These are phyloP conservation scores for Cylloceria caligata DNA, from an alignment of 2,888 invertebrate species.

Conservation along the genomic window DNA sequence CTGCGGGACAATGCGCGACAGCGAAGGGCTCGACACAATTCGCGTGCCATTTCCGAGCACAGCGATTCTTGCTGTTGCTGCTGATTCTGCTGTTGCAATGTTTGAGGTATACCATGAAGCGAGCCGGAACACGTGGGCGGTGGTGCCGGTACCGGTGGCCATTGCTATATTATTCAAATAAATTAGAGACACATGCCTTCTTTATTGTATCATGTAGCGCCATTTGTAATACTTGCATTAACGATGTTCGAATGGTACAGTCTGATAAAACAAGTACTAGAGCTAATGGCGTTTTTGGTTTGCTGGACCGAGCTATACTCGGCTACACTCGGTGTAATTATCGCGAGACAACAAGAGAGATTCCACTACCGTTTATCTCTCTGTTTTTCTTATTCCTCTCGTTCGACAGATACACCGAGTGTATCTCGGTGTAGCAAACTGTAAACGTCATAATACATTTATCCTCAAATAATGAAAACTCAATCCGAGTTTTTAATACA, in stretches of 20 bases:
- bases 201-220: constrained; percentile 15
- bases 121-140: constrained; percentile 81
- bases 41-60: constrained; percentile 92
- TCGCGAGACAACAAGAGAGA: no score
- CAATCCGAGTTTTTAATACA: not conserved
- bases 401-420: no score
- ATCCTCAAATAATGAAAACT: not conserved
- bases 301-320: no score
- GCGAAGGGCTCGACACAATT: constrained; percentile 88
- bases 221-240: not conserved
- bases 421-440: no score
- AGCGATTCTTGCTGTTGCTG: constrained; percentile 87
- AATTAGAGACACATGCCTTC: not conserved
- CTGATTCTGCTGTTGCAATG: constrained; percentile 79
- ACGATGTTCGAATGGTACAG: not conserved
- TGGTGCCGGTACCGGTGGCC: constrained; percentile 73
- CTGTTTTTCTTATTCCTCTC: no score
- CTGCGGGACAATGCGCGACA: constrained; percentile 89
- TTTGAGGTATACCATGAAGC: constrained; percentile 84
- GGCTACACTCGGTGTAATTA: no score
- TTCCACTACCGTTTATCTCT: no score
- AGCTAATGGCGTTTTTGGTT: no score
- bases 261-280: no score
- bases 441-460: no score
- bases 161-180: constrained; percentile 71